Conservation (phyloP, 2,888 invertebrate species). For the Pammene fasciana region DNA sequence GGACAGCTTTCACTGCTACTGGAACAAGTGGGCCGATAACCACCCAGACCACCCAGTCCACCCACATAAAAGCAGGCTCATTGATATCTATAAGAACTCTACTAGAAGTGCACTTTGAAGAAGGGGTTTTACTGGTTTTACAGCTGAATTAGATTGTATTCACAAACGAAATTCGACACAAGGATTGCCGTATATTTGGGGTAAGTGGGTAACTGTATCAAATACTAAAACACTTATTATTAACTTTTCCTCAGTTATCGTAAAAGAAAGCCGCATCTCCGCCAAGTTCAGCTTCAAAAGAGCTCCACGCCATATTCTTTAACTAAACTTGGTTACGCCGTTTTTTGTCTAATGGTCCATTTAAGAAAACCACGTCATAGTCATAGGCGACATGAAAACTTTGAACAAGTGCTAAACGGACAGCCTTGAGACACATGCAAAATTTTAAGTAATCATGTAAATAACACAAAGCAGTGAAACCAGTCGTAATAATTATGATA, state of each 20-base stretch:
- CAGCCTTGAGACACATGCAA: slow-evolving; percentile 19
- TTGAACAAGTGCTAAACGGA: slow-evolving; percentile 29
- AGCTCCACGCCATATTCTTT: neutral
- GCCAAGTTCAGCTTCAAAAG: neutral
- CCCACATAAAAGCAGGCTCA: slow-evolving; percentile 51
- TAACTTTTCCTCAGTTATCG: too few species aligned
- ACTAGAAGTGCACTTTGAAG: neutral
- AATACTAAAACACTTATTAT: too few species aligned
- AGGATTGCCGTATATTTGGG: too few species aligned
- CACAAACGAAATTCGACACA: too few species aligned
- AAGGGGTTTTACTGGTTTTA: too few species aligned
- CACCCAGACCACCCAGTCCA: slow-evolving; percentile 48
- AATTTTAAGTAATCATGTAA: neutral
- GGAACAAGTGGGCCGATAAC: slow-evolving; percentile 59
- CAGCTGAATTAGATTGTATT: too few species aligned
- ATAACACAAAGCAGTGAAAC: neutral
- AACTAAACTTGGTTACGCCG: too few species aligned
- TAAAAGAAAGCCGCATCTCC: too few species aligned
- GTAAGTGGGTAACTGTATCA: too few species aligned
- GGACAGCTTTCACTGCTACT: slow-evolving; percentile 66
- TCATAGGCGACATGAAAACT: slow-evolving; percentile 20
- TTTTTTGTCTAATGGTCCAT: too few species aligned
- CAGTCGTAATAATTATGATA: neutral
- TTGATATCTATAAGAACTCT: neutral
- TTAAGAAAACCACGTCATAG: slow-evolving; percentile 6